Base-by-base conservation (phyloP, 1,140 invertebrate species). In the Chironomus tepperi region DNA sequence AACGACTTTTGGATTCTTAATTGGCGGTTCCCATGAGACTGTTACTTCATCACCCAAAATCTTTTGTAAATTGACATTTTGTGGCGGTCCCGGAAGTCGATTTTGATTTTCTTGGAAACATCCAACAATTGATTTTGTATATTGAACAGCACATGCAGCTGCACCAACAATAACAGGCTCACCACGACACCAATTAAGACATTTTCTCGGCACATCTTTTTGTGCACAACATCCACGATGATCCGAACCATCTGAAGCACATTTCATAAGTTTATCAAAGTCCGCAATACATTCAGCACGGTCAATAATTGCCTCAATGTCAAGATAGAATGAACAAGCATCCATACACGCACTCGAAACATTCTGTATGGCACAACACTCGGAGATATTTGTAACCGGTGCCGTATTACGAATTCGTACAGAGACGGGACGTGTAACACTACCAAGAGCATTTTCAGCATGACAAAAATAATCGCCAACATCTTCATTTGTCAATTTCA, bases 241-340 rank as follows among this genome's bases (percentile, higher is more conserved):
- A 81, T 94, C 92, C 15, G 88, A 89, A 43, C 88, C 88, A 84
- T 92, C 91, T 75, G 91, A 90, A 2, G 91, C 91, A 78, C 92
- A 94, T 78, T 89, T 89, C 91, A 94, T 93, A 16, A 94, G 83
- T 78, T 94, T 94, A 80, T 93, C 89, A 78, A 94, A 91, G 80
- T 94, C 92, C 65, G 87, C 85, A 76, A 93, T 88, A 80, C 92
- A 94, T 78, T 92, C 88, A 0, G 90, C 89, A 65, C 87, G 86
- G 81, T 92, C 88, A 78, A 92, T 89, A 43, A 93, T 89, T 42
- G 88, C 86, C 78, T 93, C 91, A 77, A 94, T 91, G 80, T 93
- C 91, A 67, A 94, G 82, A 80, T 91, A 91, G 81, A 92, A 91
- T 42, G 87, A 87, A 83, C 93, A 94, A 3, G 91, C 91, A 78